Base-by-base conservation (phyloP, 2,888 invertebrate genomes). In the Zonitis immaculata region DNA sequence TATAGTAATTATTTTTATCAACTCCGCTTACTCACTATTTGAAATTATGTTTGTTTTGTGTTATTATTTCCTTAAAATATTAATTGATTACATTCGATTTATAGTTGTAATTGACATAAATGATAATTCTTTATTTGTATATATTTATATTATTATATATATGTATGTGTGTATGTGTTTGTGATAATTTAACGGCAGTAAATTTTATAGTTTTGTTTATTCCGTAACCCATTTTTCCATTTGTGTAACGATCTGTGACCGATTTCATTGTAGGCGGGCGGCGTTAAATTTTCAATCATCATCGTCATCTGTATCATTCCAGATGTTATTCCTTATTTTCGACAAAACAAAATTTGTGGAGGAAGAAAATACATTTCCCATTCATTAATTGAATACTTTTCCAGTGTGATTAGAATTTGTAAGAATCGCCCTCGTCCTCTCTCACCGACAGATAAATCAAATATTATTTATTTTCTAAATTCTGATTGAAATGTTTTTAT, bases 171-270 rank as follows among this genome's bases (percentile, higher is more conserved):
- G 14, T 14, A 32, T 14, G 32, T 32, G 32, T 32, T 32, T 8
- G 32, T 32, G 32, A 49, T 53, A 50, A 50, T 50, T 49, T 54
- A 50, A 50, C 54, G 50, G 39, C 47, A 46, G 54, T 54, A 44
- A 32, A 54, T 53, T 49, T 53, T 53, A 49, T 53, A 53, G 53
- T 49, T 53, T 53, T 49, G 49, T 53, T 53, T 50, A 54, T 54
- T 50, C 50, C 47, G 54, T 54, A 50, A 54, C 49, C 47, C 50
- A 54, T 54, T 54, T 53, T 47, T 54, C 47, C 49, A 49, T 49
- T 54, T 47, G 47, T 43, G 42, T 46, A 50, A 53, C 53, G 46
- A 54, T 47, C 32, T 32, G 49, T 50, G 49, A 49, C 50, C 50
- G 42, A 50, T 50, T 53, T 53, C 44, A 46, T 49, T 45, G 32